Conservation (phyloP, 2,888 invertebrate species). For the Lasioglossum calceatum region DNA sequence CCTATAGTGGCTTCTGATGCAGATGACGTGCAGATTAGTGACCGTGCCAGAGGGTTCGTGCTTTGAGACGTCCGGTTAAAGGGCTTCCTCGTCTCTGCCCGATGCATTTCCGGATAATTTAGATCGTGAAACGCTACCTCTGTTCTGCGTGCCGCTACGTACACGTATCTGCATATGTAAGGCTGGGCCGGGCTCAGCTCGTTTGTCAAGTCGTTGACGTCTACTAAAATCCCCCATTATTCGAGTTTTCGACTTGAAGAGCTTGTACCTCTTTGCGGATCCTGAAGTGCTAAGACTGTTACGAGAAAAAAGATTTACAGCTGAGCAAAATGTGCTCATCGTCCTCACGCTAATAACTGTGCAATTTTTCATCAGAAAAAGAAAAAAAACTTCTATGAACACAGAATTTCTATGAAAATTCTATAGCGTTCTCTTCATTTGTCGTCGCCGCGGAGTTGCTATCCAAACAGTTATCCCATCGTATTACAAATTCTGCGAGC, state of each 20-base stretch:
- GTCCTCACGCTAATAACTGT: not conserved
- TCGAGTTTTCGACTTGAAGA: not conserved
- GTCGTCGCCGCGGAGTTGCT: not conserved
- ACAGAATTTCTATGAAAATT: not conserved
- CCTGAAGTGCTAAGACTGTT: not conserved
- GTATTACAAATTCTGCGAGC: not conserved
- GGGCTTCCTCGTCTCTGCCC: slow-evolving; percentile 49
- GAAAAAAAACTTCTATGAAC: not conserved
- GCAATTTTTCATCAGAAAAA: not conserved
- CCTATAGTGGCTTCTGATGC: slow-evolving; percentile 67
- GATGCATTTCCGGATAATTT: slow-evolving; percentile 75
- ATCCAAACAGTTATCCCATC: not conserved
- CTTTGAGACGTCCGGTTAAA: slow-evolving; percentile 71
- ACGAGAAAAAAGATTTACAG: not conserved
- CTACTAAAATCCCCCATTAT: not conserved
- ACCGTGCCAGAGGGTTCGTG: slow-evolving; percentile 70
- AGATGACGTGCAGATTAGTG: slow-evolving; percentile 77
- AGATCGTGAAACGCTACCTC: slow-evolving; percentile 58
- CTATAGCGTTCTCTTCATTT: not conserved
- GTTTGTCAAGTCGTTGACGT: slow-evolving; percentile 29
- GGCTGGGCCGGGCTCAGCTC: slow-evolving; percentile 11
- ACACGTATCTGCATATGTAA: slow-evolving; percentile 49
- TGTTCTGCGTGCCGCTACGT: slow-evolving; percentile 16
- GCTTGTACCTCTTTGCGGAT: not conserved
- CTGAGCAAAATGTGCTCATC: not conserved